Percentiles rank a stretch among this genome's conserved stretches.
These are phyloP conservation scores for Sebastes vulpes DNA, from an alignment of 2,797 vertebrate genomes.

Conservation along the genomic window DNA sequence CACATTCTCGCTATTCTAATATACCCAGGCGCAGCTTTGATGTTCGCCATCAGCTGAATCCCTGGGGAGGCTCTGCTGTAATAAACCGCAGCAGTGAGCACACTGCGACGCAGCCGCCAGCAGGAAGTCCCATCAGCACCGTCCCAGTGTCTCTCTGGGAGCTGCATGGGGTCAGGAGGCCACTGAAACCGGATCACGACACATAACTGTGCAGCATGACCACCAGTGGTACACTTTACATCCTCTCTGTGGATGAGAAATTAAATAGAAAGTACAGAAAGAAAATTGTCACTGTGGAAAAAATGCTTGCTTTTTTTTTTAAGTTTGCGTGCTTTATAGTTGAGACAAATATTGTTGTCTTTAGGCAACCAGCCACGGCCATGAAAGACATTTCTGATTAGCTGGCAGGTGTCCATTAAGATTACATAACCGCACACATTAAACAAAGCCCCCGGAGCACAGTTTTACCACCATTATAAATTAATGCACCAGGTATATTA, in stretches of 20 bases:
- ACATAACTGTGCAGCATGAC: neutral
- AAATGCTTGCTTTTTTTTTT: neutral
- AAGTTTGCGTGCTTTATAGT: neutral
- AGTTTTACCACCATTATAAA: neutral
- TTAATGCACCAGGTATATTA: constrained; percentile 15
- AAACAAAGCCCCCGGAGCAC: neutral
- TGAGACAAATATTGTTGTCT: neutral
- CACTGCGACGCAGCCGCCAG: constrained; percentile 30
- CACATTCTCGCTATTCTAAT: constrained; percentile 75
- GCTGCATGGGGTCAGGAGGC: constrained; percentile 42
- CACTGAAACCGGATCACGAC: constrained; percentile 13
- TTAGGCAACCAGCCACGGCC: neutral
- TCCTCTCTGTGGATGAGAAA: neutral
- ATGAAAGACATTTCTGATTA: neutral
- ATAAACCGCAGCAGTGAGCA: constrained; percentile 52
- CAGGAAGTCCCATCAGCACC: constrained; percentile 59
- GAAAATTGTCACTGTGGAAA: neutral
- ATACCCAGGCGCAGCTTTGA: constrained; percentile 72
- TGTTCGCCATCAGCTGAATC: constrained; percentile 75
- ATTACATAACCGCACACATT: neutral
- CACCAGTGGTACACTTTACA: neutral
- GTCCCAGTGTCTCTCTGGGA: constrained; percentile 34
- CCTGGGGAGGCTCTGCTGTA: constrained; percentile 67
- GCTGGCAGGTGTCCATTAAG: neutral
- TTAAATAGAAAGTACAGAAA: neutral